These are phyloP conservation scores for Pungitius pungitius DNA, from an alignment of 2,113 vertebrate species.

Conservation along the genomic window DNA sequence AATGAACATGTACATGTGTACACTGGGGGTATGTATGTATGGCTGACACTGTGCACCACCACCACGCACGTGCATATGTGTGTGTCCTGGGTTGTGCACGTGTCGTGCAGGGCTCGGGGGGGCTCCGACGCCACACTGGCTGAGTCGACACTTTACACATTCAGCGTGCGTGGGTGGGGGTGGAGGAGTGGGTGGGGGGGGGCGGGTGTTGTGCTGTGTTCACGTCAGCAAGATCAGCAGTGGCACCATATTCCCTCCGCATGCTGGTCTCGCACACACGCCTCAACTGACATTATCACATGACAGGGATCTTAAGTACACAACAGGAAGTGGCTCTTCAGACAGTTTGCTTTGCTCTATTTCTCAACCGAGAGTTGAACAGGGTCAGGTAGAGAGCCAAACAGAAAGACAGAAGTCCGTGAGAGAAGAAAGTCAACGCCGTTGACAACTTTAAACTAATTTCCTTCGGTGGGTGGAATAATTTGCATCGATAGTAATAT, in stretches of 20 bases:
- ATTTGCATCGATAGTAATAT: slow-evolving; percentile 9
- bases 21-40: not conserved
- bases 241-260: slow-evolving; percentile 66
- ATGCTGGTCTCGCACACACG: slow-evolving; percentile 50
- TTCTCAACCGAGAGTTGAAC: slow-evolving; percentile 65
- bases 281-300: slow-evolving; percentile 71
- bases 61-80: slow-evolving; percentile 9
- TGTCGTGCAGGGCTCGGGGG: slow-evolving; percentile 37
- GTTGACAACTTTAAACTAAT: slow-evolving; percentile 15
- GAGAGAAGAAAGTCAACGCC: not conserved
- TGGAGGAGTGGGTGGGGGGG: not conserved
- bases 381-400: slow-evolving; percentile 33
- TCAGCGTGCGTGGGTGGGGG: slow-evolving; percentile 34
- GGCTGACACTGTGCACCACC: not conserved
- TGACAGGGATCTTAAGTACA: slow-evolving; percentile 77
- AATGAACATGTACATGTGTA: not conserved
- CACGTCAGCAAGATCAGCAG: slow-evolving; percentile 78
- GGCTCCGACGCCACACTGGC: slow-evolving; percentile 65
- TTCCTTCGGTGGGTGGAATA: not conserved
- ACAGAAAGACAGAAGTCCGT: slow-evolving; percentile 47
- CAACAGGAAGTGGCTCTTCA: slow-evolving; percentile 80
- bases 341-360: slow-evolving; percentile 70
- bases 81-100: slow-evolving; percentile 36
- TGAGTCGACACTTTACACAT: slow-evolving; percentile 81
- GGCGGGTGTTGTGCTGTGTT: slow-evolving; percentile 8